These are phyloP conservation scores for Notarius lentiginosus DNA, from an alignment of 2,113 vertebrate species.

Conservation along the genomic window DNA sequence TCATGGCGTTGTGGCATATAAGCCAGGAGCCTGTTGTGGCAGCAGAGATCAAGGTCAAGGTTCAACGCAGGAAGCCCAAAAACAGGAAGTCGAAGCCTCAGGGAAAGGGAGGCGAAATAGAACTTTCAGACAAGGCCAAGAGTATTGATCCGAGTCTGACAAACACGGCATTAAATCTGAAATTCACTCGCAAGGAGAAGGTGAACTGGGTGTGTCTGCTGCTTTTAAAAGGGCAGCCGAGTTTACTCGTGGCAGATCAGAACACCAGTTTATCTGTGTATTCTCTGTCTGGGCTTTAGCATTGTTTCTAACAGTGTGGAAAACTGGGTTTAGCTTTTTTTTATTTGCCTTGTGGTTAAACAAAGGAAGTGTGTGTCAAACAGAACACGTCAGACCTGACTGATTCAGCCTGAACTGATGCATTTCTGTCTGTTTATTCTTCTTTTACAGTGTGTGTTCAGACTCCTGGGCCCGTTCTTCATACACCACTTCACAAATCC, in stretches of 20 bases:
- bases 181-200: constrained; percentile 85
- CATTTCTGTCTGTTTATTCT: background rate
- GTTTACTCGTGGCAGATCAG: constrained; percentile 89
- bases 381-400: too few species aligned
- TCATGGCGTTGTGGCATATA: constrained; percentile 87
- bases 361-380: background rate
- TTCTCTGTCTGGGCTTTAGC: constrained; percentile 65
- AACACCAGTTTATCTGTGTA: constrained; percentile 80
- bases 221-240: constrained; percentile 78
- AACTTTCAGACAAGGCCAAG: constrained; percentile 31
- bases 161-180: constrained; percentile 73
- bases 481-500: background rate
- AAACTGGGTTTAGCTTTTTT: background rate
- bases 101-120: background rate
- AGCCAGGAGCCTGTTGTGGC: constrained; percentile 68
- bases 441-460: background rate
- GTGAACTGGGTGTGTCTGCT: constrained; percentile 88
- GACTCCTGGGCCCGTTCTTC: background rate
- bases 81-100: constrained; percentile 64
- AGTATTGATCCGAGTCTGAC: constrained; percentile 42
- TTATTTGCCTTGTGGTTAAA: constrained; percentile 1
- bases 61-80: constrained; percentile 73
- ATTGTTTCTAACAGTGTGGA: background rate
- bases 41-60: constrained; percentile 60
- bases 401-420: background rate